These are phyloP conservation scores for Pogonocichla stellata DNA, from an alignment of 2,113 vertebrate genomes.

Conservation along the genomic window DNA sequence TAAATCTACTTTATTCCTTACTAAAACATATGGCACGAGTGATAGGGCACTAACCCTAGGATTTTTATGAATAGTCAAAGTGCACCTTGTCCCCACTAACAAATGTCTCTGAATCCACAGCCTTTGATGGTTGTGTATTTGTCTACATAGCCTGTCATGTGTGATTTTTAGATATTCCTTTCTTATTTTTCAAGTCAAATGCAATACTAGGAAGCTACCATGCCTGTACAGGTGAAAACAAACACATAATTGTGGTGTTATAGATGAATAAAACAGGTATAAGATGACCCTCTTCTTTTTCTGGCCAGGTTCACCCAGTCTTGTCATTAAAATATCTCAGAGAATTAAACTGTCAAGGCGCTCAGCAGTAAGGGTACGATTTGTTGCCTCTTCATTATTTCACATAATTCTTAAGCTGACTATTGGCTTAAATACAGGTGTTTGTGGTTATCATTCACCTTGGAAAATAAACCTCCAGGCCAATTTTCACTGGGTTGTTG, in stretches of 20 bases:
- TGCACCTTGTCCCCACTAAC: not conserved
- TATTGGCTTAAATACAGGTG: constrained; percentile 77
- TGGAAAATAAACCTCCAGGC: not conserved
- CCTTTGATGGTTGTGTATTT: not conserved
- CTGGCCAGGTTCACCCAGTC: not conserved
- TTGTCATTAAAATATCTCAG: constrained; percentile 64
- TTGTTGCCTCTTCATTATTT: constrained; percentile 53
- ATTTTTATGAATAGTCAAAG: not conserved
- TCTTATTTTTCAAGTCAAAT: not conserved
- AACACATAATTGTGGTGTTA: not conserved
- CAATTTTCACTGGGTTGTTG: constrained; percentile 56
- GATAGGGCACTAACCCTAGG: not conserved
- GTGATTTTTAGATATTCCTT: not conserved
- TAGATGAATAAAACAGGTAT: not conserved
- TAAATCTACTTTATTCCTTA: not conserved
- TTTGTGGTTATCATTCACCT: constrained; percentile 73
- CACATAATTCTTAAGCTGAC: constrained; percentile 66
- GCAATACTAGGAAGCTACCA: not conserved
- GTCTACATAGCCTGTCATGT: not conserved
- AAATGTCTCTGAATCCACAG: not conserved
- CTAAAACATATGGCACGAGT: not conserved
- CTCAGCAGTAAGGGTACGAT: constrained; percentile 64
- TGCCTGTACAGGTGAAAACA: not conserved
- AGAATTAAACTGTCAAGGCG: constrained; percentile 63
- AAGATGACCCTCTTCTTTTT: not conserved